Conservation (phyloP, 2,113 vertebrate genomes). For the Chloropsis cyanopogon region DNA sequence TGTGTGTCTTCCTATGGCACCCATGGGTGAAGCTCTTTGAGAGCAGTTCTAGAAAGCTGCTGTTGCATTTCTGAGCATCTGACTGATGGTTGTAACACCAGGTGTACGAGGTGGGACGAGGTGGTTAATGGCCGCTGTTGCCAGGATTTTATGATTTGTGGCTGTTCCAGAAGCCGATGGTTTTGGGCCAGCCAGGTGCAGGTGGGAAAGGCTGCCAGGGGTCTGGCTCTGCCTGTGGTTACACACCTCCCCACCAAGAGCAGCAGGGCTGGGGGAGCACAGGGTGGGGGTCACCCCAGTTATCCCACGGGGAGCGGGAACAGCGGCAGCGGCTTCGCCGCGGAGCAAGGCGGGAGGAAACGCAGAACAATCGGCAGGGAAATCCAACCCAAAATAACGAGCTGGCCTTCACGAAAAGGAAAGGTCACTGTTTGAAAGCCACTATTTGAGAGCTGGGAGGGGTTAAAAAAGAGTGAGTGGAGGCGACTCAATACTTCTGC, state of each 20-base stretch:
- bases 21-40: neutral
- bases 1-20: neutral
- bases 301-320: neutral
- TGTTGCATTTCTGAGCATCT: neutral
- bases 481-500: neutral
- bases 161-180: neutral
- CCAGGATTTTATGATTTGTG: neutral
- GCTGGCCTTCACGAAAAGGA: neutral
- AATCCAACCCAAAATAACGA: constrained; percentile 53
- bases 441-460: neutral
- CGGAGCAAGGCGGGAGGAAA: neutral
- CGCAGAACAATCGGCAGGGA: constrained; percentile 48
- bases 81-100: accelerated
- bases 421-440: constrained; percentile 51
- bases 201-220: neutral
- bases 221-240: neutral
- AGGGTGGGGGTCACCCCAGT: neutral
- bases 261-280: neutral
- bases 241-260: neutral
- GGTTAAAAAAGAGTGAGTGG: neutral
- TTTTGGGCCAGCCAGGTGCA: accelerated
- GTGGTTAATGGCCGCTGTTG: too few relatives aligned
- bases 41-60: neutral
- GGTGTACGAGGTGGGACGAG: accelerated
- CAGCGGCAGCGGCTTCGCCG: accelerated